phyloP scores from a whole-genome alignment of 2,797 vertebrate genomes.

The Chelmon rostratus region DNA sequence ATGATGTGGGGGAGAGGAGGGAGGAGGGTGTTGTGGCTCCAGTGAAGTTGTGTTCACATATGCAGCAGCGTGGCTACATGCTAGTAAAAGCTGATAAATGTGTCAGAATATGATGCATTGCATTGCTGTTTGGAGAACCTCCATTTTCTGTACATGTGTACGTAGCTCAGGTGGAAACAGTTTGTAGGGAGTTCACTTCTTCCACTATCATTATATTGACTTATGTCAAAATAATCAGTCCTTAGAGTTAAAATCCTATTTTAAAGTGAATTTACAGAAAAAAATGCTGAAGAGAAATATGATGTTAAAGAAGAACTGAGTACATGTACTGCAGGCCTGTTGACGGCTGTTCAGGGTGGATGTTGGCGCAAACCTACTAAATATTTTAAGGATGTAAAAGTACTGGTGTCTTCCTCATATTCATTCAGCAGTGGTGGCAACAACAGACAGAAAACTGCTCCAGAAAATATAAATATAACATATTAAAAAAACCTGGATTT shows the following conservation, averaged over 20 bases:
- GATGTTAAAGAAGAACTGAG: conserved; percentile 30
- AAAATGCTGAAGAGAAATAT: conserved; percentile 23
- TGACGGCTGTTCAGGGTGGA: conserved; percentile 55
- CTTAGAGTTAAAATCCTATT: neutral
- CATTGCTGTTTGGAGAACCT: conserved; percentile 41
- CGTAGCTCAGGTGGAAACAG: conserved; percentile 45
- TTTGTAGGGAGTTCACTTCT: too few species aligned
- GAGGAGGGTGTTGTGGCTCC: conserved; percentile 28
- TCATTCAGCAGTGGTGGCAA: conserved; percentile 43
- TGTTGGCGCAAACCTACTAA: conserved; percentile 68
- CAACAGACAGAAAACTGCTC: conserved; percentile 31
- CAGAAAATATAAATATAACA: conserved; percentile 44
- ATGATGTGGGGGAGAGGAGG: conserved; percentile 19
- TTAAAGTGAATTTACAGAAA: neutral
- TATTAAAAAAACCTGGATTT: conserved; percentile 35
- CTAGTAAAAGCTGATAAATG: conserved; percentile 72
- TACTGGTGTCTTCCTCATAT: conserved; percentile 53
- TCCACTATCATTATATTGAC: too few species aligned
- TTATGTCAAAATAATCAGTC: too few species aligned
- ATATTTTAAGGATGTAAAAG: conserved; percentile 75
- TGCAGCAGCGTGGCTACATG: conserved; percentile 51
- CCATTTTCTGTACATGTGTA: conserved; percentile 27
- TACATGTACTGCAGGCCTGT: conserved; percentile 32
- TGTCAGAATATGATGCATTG: conserved; percentile 59
- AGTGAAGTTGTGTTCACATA: conserved; percentile 55